A percentile compares a stretch with the other conserved stretches of the same genome.
Evolutionary conservation across 2,113 vertebrate genomes (phyloP).

Genomic region (Strix aluco): DNA sequence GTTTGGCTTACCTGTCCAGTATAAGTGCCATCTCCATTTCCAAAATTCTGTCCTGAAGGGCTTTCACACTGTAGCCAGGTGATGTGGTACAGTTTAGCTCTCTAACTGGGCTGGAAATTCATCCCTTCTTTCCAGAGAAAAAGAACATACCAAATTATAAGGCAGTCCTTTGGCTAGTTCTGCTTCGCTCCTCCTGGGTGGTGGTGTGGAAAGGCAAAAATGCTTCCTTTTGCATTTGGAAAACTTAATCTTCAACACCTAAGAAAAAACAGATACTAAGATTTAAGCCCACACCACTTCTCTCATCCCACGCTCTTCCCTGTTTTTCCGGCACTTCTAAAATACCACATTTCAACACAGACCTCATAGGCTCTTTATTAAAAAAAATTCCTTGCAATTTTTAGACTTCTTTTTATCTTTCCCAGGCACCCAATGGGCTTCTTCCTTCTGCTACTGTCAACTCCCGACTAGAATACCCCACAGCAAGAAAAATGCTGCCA

Average conservation of each 20-base stretch:
- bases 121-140: neutral
- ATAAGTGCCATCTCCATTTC: neutral
- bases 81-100: neutral
- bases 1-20: neutral
- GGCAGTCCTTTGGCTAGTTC: neutral
- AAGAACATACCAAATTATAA: neutral
- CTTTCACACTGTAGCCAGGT: neutral
- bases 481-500: neutral
- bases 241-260: neutral
- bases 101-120: neutral
- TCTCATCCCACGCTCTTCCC: constrained; percentile 36
- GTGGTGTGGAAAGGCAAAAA: neutral
- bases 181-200: neutral
- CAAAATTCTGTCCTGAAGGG: neutral
- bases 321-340: constrained; percentile 6
- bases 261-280: constrained; percentile 21
- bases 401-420: constrained; percentile 1
- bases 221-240: neutral
- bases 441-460: neutral
- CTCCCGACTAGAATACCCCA: neutral
- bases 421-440: neutral
- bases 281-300: constrained; percentile 37
- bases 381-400: neutral
- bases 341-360: constrained; percentile 32
- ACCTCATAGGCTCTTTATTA: neutral